Percentiles rank a stretch among this genome's conserved stretches.
Evolutionary conservation across 2,888 invertebrate species (phyloP).

Genomic region (Lithophane semibrunnea): DNA sequence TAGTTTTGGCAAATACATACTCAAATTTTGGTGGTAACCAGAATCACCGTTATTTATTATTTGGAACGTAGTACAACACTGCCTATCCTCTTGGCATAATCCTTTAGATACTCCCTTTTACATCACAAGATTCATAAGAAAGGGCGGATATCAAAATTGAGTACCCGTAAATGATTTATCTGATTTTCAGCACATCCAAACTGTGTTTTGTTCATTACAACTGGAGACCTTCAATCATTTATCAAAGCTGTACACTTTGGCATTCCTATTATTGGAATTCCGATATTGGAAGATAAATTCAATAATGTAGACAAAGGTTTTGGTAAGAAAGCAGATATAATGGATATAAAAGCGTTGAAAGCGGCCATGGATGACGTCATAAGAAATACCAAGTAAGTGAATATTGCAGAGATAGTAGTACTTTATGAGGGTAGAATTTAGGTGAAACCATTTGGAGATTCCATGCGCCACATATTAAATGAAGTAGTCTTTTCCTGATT

Average conservation of each 20-base stretch:
- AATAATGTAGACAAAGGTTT: constrained; percentile 70
- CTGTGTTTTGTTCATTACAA: constrained; percentile 70
- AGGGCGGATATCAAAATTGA: not conserved
- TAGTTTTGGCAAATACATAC: not conserved
- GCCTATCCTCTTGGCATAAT: not conserved
- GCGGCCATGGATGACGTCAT: constrained; percentile 16
- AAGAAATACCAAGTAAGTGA: constrained; percentile 46
- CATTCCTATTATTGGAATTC: constrained; percentile 72
- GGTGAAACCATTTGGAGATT: constrained; percentile 23
- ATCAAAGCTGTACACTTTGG: constrained; percentile 72
- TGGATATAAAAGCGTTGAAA: constrained; percentile 23
- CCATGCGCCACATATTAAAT: constrained; percentile 34
- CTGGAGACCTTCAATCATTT: constrained; percentile 70
- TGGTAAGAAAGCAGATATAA: constrained; percentile 64
- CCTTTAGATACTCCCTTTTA: not conserved
- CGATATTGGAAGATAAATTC: constrained; percentile 71
- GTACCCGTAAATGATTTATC: constrained; percentile 1
- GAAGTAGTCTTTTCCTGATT: not conserved
- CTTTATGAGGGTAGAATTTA: constrained; percentile 35
- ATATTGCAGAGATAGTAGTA: constrained; percentile 32
- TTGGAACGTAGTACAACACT: not conserved
- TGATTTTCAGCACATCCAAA: constrained; percentile 70
- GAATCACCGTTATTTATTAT: not conserved
- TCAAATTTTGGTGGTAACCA: no score
- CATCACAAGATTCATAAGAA: not conserved